Conservation (phyloP, 2,888 invertebrate genomes). For the Dynastes maya region DNA sequence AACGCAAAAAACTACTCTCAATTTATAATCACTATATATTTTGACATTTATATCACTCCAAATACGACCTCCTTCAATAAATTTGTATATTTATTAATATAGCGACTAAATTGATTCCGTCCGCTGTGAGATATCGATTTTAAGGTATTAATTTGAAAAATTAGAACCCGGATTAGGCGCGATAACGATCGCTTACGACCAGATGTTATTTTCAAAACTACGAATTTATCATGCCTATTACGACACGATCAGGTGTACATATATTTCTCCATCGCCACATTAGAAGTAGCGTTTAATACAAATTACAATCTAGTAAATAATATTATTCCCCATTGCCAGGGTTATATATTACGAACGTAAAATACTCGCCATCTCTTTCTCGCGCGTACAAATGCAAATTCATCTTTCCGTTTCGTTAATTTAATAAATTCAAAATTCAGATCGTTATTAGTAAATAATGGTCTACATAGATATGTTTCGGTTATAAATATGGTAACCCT, state of each 20-base stretch:
- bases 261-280: not conserved
- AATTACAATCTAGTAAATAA: conserved; percentile 16
- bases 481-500: too few relatives aligned
- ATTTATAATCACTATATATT: not conserved
- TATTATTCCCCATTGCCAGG: not conserved
- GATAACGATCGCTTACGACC: conserved; percentile 13
- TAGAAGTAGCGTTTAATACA: not conserved
- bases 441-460: conserved; percentile 4
- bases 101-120: not conserved
- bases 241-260: not conserved
- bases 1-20: not conserved
- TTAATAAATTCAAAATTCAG: conserved; percentile 25
- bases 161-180: not conserved
- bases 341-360: conserved; percentile 2
- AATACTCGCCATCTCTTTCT: not conserved
- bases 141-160: not conserved
- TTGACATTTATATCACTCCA: not conserved
- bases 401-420: not conserved
- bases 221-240: conserved; percentile 14
- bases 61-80: not conserved
- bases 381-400: conserved; percentile 17
- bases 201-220: conserved; percentile 12
- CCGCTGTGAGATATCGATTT: not conserved
- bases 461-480: too few relatives aligned
- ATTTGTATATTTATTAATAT: not conserved